Conservation (phyloP, 2,113 vertebrate species). For the Aspiorhynchus laticeps region DNA sequence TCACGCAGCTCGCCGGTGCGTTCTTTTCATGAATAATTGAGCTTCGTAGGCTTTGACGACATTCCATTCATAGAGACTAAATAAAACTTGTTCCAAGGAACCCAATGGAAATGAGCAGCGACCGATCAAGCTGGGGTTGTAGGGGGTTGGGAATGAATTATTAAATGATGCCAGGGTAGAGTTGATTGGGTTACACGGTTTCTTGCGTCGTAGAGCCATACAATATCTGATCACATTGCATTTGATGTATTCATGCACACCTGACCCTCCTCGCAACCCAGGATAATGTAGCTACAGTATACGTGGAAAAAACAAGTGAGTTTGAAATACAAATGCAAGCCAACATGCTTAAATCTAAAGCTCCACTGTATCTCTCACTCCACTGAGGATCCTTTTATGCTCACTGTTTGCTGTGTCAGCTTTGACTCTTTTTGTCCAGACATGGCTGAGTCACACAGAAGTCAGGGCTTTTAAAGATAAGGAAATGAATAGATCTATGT, state of each 20-base stretch:
- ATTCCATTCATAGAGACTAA: constrained; percentile 63
- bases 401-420: constrained; percentile 20
- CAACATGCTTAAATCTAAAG: constrained; percentile 8
- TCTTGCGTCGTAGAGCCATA: constrained; percentile 54
- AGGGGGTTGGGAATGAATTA: constrained; percentile 68
- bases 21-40: constrained; percentile 69
- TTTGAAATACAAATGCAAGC: not conserved
- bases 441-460: not conserved
- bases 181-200: constrained; percentile 74
- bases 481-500: not conserved
- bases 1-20: constrained; percentile 56
- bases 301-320: constrained; percentile 39
- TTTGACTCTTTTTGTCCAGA: not conserved
- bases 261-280: constrained; percentile 40
- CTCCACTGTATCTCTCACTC: not conserved
- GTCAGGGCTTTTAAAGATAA: constrained; percentile 18
- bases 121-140: constrained; percentile 48
- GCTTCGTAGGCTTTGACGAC: constrained; percentile 56
- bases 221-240: constrained; percentile 67
- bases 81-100: constrained; percentile 53
- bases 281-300: constrained; percentile 38
- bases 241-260: constrained; percentile 47
- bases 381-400: not conserved
- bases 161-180: constrained; percentile 63
- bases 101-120: constrained; percentile 52